Evolutionary conservation across 2,797 vertebrate genomes (phyloP), one percentile per base, ranked within the genome.

Genomic region (Eremophila alpestris): DNA sequence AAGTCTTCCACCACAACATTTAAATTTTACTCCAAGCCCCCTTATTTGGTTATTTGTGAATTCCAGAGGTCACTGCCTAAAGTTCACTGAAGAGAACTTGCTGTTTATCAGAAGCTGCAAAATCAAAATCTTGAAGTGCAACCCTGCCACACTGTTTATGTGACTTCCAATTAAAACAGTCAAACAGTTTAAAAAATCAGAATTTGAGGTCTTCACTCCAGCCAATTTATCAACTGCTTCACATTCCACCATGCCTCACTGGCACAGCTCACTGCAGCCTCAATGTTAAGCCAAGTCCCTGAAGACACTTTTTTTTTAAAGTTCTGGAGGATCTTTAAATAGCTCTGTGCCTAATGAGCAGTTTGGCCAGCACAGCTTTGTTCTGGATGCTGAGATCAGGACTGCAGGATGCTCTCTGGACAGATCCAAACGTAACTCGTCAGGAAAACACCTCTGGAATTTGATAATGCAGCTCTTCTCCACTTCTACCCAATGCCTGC

Each of bases 251-350:
- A 38, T 32, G 54, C 54, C 46, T 76, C 51, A n/a, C 26, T 81
- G 70, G 77, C 74, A 86, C 52, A 82, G 60, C 16, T 87, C 48
- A 65, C 59, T 55, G 55, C 32, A 84, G 59, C 60, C 90, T 63
- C 63, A 79, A 51, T 84, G 84, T 90, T 76, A 94, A 91, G 48
- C 65, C 65, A 90, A 2, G 34, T 90, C 90, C 85, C 80, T 52
- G 51, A 69, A 76, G 76, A 78, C 20, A 36, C 2, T 4, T 70
- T 89, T 92, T 90, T 88, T 85, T 54, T 7, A 38, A 90, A 89
- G 55, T 56, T 93, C 67, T 94, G 24, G 59, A 82, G 67, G 67
- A 91, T 52, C 95, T 84, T 93, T 92, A 94, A 96, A 94, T 82
- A 92, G 60, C 81, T 87, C 68, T 84, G 88, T 70, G 71, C 56